Percentiles rank a stretch among this genome's conserved stretches.
phyloP scores from a whole-genome alignment of 2,888 invertebrate genomes.

The Leucoma salicis region DNA sequence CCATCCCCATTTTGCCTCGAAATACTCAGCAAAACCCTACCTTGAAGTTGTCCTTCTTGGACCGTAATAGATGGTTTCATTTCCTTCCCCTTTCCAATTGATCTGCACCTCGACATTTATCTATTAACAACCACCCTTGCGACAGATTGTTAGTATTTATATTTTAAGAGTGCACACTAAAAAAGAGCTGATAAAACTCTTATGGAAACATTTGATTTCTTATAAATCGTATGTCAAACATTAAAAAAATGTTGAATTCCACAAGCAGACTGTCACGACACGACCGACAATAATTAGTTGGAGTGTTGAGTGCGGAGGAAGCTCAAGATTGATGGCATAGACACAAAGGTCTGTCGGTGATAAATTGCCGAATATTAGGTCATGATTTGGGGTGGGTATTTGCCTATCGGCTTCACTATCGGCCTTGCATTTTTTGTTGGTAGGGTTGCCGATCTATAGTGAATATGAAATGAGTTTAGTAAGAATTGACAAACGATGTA shows the following conservation, averaged over 20 bases:
- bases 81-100: constrained; percentile 31
- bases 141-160: constrained; percentile 33
- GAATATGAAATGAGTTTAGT: constrained; percentile 45
- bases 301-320: constrained; percentile 72
- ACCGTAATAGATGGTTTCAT: constrained; percentile 34
- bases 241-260: constrained; percentile 56
- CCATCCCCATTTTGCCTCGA: too few relatives aligned
- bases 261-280: constrained; percentile 66
- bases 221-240: constrained; percentile 42
- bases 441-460: constrained; percentile 44
- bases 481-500: constrained; percentile 36
- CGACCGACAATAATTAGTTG: constrained; percentile 77
- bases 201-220: constrained; percentile 11
- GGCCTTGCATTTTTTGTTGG: constrained; percentile 56
- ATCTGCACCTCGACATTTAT: constrained; percentile 19
- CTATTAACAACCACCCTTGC: constrained; percentile 27
- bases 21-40: too few relatives aligned
- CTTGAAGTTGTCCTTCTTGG: constrained; percentile 25
- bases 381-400: constrained; percentile 76
- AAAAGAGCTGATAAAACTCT: constrained; percentile 2
- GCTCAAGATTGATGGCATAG: constrained; percentile 73
- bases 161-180: constrained; percentile 17
- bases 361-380: constrained; percentile 79
- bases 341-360: constrained; percentile 78
- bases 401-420: constrained; percentile 67